Conservation (phyloP, 2,113 vertebrate species). For the Thinocorus orbignyianus region DNA sequence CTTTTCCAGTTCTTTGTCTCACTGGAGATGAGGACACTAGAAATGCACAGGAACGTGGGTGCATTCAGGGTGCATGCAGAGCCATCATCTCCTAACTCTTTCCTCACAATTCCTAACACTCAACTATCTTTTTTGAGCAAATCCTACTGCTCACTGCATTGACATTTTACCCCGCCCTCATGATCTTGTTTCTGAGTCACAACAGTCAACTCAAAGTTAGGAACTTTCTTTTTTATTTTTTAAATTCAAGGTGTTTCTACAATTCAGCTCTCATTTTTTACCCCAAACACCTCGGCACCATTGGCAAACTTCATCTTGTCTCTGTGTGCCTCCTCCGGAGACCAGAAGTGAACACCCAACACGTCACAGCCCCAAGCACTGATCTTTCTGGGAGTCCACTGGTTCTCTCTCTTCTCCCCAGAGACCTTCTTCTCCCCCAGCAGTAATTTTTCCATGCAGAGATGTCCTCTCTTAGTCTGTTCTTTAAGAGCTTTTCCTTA, state of each 20-base stretch:
- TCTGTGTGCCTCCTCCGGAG: background rate
- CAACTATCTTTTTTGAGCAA: background rate
- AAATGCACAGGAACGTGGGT: background rate
- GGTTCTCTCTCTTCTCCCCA: background rate
- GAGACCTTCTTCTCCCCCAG: background rate
- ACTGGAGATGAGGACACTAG: background rate
- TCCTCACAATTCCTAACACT: background rate
- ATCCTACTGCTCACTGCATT: background rate
- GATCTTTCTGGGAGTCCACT: background rate
- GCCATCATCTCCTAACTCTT: background rate
- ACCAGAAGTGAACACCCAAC: accelerated
- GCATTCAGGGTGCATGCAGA: background rate
- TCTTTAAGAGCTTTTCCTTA: background rate
- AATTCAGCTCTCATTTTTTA: background rate
- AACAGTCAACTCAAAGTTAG: background rate
- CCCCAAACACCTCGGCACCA: background rate
- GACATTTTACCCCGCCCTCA: background rate
- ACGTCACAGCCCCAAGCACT: background rate
- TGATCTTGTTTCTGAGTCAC: background rate
- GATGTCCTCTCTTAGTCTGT: background rate
- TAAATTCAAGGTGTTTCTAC: background rate
- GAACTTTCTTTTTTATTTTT: background rate
- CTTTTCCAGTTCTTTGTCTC: background rate
- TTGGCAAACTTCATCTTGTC: background rate
- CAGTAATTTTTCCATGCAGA: background rate